Evolutionary conservation across 1,140 invertebrate species (phyloP).

Genomic region (Cherax destructor): DNA sequence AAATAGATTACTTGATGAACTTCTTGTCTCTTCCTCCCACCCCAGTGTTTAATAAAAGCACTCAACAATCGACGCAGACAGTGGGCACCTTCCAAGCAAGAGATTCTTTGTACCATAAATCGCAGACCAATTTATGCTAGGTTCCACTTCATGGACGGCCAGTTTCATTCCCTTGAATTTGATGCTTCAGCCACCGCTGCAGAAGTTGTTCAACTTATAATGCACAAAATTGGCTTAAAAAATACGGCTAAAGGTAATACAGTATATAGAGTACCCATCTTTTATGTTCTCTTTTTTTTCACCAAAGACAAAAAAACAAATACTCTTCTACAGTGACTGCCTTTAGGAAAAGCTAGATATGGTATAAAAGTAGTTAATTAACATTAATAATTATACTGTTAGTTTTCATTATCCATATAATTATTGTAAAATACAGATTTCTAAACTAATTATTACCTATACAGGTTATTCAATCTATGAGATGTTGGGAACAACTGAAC

Average conservation of each 20-base stretch:
- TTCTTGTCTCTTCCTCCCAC: slow-evolving; percentile 71
- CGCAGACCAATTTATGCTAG: slow-evolving; percentile 92
- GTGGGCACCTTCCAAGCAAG: slow-evolving; percentile 94
- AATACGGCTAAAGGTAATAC: slow-evolving; percentile 84
- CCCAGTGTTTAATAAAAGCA: slow-evolving; percentile 87
- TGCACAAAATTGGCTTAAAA: slow-evolving; percentile 92
- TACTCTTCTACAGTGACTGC: no score
- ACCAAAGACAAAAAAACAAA: no score
- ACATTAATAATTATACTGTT: no score
- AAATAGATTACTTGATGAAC: not conserved
- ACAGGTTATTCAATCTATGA: slow-evolving; percentile 87
- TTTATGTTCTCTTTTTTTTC: no score
- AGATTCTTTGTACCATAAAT: slow-evolving; percentile 94
- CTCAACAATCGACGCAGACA: slow-evolving; percentile 90
- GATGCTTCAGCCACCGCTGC: slow-evolving; percentile 94
- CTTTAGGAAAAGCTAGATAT: no score
- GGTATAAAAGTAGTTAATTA: no score
- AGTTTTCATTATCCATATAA: no score
- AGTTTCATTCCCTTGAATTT: slow-evolving; percentile 95
- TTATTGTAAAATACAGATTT: no score
- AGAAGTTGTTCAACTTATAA: slow-evolving; percentile 92
- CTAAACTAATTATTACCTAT: not conserved
- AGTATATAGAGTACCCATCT: no score
- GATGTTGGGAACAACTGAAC: slow-evolving; percentile 87
- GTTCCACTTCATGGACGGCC: slow-evolving; percentile 95